Base-by-base conservation (phyloP, 1,140 invertebrate species). In the Diorhabda sublineata region DNA sequence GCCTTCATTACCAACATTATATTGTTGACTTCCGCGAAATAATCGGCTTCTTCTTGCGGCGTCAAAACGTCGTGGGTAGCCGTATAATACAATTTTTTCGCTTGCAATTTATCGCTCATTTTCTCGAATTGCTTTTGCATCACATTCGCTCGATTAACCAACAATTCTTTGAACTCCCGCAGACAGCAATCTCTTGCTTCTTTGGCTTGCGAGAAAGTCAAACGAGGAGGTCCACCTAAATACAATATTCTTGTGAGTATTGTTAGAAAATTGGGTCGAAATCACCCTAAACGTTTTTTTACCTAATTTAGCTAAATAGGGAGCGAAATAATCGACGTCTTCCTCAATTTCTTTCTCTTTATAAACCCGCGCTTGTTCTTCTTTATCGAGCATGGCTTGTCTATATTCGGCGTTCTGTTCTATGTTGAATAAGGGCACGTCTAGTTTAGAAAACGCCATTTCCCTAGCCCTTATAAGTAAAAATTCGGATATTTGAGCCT, bases 71-170 rank as follows among this genome's bases (percentile, higher is more conserved):
- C 80, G 75, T 84, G 71, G 42, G 79, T 74, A 44, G 73, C 63
- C 66, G 75, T 78, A 68, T 81, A 81, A 77, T 80, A 81, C 61
- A 74, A 66, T 64, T 81, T 75, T 44, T 76, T 77, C 5, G 73
- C 69, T 47, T 76, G 61, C 11, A 81, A 61, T 52, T 69, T 67
- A 5, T 73, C 56, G 67, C 61, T 69, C 9, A 64, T 69, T 52
- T 81, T 78, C 66, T 87, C 84, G 66, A 87, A 86, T 61, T 82
- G 79, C 7, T 76, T 73, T 71, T 86, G 82, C 64, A 89, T 82
- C 58, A 79, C 77, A 74, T 87, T 87, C 0, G 85, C 83, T 60
- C 86, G 80, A 3, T 80, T 73, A 0, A 86, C 69, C n/a, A 84
- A 74, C 3, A 79, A 72, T 2, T 82, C 73, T 73, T 87, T 87